A percentile compares a stretch with the other conserved stretches of the same genome.
Conservation (phyloP, 2,888 invertebrate genomes). For the Bedellia somnulentella region DNA sequence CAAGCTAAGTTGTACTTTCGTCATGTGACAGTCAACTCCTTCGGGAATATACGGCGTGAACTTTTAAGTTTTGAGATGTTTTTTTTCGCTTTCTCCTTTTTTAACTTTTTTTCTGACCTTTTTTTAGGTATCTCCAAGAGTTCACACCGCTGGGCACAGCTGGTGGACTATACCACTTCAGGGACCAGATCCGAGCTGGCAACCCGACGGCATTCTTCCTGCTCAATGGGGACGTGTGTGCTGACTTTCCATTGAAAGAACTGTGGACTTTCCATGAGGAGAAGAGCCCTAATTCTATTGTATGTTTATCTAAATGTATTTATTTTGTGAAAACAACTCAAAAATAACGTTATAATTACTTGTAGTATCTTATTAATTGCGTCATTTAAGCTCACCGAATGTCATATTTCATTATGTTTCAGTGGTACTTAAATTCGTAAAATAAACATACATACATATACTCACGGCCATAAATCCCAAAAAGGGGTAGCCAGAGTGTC, state of each 20-base stretch:
- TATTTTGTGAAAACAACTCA: no score
- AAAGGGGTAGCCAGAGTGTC: no score
- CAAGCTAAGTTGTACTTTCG: no score
- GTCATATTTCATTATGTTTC: no score
- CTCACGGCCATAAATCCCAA: no score
- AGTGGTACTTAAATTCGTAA: no score
- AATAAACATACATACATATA: no score
- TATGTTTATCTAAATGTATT: slow-evolving; percentile 25
- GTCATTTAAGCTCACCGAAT: no score
- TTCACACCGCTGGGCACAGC: slow-evolving; percentile 93
- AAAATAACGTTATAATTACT: no score
- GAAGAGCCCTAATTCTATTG: slow-evolving; percentile 51
- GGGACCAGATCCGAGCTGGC: slow-evolving; percentile 90
- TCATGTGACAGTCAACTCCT: no score
- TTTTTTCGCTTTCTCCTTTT: background rate
- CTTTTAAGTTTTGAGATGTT: no score
- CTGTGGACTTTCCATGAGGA: slow-evolving; percentile 75
- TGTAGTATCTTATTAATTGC: background rate
- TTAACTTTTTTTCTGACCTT: background rate
- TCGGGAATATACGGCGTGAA: no score
- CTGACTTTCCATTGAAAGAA: slow-evolving; percentile 89
- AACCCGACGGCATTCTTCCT: slow-evolving; percentile 90
- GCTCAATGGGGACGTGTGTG: slow-evolving; percentile 96
- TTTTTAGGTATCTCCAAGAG: slow-evolving; percentile 87
- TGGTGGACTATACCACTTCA: slow-evolving; percentile 95